Conservation (phyloP, 2,888 invertebrate genomes). For the Liopterus haemorrhoidalis region DNA sequence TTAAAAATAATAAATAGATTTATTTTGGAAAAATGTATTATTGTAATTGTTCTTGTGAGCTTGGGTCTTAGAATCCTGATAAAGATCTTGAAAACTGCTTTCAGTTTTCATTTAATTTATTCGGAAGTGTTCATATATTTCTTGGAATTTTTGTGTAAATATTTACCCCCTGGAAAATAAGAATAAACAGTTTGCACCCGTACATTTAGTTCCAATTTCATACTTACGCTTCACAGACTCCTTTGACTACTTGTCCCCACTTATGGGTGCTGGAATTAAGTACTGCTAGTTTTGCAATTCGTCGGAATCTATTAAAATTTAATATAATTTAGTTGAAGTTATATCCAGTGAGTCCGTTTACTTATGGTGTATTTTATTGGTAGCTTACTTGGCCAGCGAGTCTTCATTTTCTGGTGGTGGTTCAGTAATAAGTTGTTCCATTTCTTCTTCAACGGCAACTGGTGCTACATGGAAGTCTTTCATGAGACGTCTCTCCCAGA, state of each 20-base stretch:
- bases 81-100: too few species aligned
- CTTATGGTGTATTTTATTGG: neutral
- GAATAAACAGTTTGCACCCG: conserved; percentile 32
- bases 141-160: too few species aligned
- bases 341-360: neutral
- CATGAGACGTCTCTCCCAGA: conserved; percentile 84
- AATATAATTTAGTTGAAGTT: conserved; percentile 4
- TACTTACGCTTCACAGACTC: conserved; percentile 52
- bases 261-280: conserved; percentile 63
- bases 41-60: too few species aligned
- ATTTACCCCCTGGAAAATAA: too few species aligned
- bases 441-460: conserved; percentile 57
- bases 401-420: conserved; percentile 52
- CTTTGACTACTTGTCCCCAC: conserved; percentile 66
- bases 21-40: too few species aligned
- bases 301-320: conserved; percentile 52
- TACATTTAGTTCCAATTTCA: too few species aligned
- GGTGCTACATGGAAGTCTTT: conserved; percentile 83
- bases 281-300: conserved; percentile 69
- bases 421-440: conserved; percentile 42
- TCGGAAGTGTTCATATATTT: too few species aligned
- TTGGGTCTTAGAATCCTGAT: too few species aligned
- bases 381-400: conserved; percentile 49
- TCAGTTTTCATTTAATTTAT: too few species aligned
- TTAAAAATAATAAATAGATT: too few species aligned